Evolutionary conservation across 1,140 invertebrate species (phyloP).

Genomic region (Bombus picipes): DNA sequence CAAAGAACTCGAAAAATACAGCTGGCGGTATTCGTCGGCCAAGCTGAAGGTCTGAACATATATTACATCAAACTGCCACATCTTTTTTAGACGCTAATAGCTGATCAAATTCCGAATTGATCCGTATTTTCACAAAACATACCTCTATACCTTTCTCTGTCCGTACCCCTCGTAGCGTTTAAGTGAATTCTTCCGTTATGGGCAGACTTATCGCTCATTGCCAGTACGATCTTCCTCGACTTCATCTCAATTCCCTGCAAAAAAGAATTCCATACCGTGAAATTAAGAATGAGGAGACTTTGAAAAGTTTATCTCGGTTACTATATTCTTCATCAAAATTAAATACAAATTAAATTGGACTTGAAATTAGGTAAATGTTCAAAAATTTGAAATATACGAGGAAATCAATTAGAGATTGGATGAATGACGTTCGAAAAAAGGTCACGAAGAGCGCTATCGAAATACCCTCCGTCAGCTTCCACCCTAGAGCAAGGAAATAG

Average conservation of each 20-base stretch:
- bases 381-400: background rate
- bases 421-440: background rate
- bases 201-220: background rate
- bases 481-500: constrained; percentile 11
- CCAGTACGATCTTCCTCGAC: background rate
- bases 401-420: background rate
- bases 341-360: background rate
- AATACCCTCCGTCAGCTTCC: background rate
- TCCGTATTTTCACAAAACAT: background rate
- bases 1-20: constrained; percentile 23
- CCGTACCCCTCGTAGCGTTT: background rate
- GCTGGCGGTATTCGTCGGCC: background rate
- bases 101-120: background rate
- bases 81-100: background rate
- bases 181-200: constrained; percentile 3
- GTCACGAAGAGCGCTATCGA: background rate
- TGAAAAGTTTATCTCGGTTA: background rate
- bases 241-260: background rate
- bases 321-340: background rate
- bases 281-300: background rate
- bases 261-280: background rate
- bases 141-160: too few species aligned
- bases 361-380: background rate
- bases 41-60: background rate
- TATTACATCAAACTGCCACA: rapidly evolving